Evolutionary conservation across 2,797 vertebrate genomes (phyloP).

Genomic region (Lepus townsendii): DNA sequence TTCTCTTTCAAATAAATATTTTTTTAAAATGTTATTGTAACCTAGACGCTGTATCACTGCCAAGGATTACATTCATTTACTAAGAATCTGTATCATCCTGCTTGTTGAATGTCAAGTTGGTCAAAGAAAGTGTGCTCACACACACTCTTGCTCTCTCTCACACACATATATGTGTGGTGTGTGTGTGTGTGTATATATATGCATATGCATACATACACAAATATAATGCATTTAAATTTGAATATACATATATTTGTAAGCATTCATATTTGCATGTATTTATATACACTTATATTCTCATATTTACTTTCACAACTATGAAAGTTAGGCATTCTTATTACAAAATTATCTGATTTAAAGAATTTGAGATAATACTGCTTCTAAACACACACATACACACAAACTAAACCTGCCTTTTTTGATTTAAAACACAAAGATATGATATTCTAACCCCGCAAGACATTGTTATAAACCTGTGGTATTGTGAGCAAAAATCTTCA

Average conservation of each 20-base stretch:
- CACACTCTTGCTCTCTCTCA: not conserved
- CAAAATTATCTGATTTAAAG: constrained; percentile 21
- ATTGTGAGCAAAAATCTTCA: not conserved
- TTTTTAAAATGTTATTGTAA: not conserved
- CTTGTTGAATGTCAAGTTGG: constrained; percentile 20
- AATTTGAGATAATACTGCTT: not conserved
- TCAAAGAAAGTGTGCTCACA: not conserved
- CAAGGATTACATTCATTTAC: not conserved
- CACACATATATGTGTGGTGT: too few relatives aligned
- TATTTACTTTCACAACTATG: not conserved
- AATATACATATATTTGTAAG: not conserved
- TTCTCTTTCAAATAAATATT: too few relatives aligned
- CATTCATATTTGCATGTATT: not conserved
- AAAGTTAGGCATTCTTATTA: not conserved
- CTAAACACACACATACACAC: not conserved
- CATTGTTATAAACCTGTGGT: not conserved
- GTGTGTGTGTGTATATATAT: too few relatives aligned
- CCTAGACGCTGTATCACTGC: not conserved
- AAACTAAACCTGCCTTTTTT: not conserved
- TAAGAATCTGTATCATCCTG: not conserved
- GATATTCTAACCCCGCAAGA: not conserved
- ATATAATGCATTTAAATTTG: not conserved
- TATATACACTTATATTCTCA: not conserved
- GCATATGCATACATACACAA: not conserved
- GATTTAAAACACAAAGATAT: constrained; percentile 24